Base-by-base conservation (phyloP, 2,113 vertebrate genomes). In the Lampris incognitus region DNA sequence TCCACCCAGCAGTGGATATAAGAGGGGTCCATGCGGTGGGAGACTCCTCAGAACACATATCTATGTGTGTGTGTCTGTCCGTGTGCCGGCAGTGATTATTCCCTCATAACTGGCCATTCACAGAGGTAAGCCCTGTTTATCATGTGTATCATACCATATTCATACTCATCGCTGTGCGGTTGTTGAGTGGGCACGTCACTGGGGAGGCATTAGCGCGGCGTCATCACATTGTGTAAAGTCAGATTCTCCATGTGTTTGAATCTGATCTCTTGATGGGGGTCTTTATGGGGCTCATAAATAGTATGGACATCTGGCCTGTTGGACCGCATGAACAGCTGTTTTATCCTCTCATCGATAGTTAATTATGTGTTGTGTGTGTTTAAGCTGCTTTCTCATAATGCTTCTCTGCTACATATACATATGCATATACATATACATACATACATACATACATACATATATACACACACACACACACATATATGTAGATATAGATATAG, bases 1-100 rank as follows among this genome's bases (percentile, higher is more conserved):
- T 88, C 90, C 91, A 69, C 90, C 91, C 87, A 81, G 75, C 70
- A 89, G 79, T 72, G 87, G 85, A 91, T 92, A 92, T 90, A 91
- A 89, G 81, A 80, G 71, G 70, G 60, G 84, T 84, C 79, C 78
- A 79, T 72, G 88, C 90, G 88, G 85, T 89, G 90, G 75, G 71
- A n/a, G 11, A 79, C 80, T 81, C 69, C 83, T 84, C 88, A 86
- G 78, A 85, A 80, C 88, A 81, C 82, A 77, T 77, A 65, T 84
- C 69, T 74, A 80, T 82, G 83, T 76, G 81, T 87, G 76, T 79
- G 68, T 72, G 41, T 66, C 72, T 59, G 9, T 55, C 11, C 39
- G 84, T 66, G 72, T 40, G 61, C 62, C 76, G 66, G 73, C 84
- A 82, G 81, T 77, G 88, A 86, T 86, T 89, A 88, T 85, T 87